These are phyloP conservation scores for Peribatodes rhomboidaria DNA, from an alignment of 2,888 invertebrate genomes.

Conservation along the genomic window DNA sequence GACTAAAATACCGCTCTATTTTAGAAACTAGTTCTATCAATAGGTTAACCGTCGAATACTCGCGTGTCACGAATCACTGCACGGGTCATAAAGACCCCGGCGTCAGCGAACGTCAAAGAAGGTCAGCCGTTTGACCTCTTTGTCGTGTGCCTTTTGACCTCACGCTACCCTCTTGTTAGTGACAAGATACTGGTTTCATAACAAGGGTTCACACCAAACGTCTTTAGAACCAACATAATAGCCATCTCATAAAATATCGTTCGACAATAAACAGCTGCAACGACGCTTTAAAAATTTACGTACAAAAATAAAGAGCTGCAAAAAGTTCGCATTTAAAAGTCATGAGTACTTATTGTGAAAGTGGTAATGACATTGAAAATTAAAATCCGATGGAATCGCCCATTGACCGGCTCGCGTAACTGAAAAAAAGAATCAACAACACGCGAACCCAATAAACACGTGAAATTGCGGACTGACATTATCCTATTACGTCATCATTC, in stretches of 20 bases:
- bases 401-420: constrained; percentile 80
- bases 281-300: constrained; percentile 10
- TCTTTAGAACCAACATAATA: neutral
- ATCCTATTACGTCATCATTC: constrained; percentile 86
- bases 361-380: constrained; percentile 86
- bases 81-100: constrained; percentile 45
- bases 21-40: constrained; percentile 31
- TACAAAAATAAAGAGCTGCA: constrained; percentile 31
- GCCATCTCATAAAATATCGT: neutral
- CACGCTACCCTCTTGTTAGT: constrained; percentile 30
- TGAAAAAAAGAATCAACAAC: constrained; percentile 69
- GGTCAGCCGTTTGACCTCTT: constrained; percentile 54
- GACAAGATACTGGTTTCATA: constrained; percentile 30
- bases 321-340: constrained; percentile 48
- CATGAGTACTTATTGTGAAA: constrained; percentile 78
- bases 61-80: constrained; percentile 57
- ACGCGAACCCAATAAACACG: constrained; percentile 82
- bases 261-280: constrained; percentile 1
- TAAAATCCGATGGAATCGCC: constrained; percentile 81
- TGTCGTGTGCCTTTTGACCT: constrained; percentile 44
- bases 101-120: constrained; percentile 48
- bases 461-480: constrained; percentile 84
- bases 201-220: constrained; percentile 5
- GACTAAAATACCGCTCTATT: constrained; percentile 11
- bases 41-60: constrained; percentile 50